These are phyloP conservation scores for Pissodes strobi DNA, from an alignment of 1,140 invertebrate genomes.

Conservation along the genomic window DNA sequence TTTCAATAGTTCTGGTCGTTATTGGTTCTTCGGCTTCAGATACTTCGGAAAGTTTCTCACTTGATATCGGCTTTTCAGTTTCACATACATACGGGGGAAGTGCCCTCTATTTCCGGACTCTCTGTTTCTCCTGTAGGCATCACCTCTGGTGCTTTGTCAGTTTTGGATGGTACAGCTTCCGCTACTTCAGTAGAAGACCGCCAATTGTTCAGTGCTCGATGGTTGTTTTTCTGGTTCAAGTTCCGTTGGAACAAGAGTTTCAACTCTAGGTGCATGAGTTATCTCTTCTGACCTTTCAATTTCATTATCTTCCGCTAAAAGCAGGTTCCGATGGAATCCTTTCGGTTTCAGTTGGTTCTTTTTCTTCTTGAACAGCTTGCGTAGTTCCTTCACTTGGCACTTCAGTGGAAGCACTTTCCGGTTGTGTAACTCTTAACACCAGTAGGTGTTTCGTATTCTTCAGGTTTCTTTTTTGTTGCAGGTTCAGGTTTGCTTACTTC, in stretches of 20 bases:
- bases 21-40: background rate
- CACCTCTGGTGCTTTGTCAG: background rate
- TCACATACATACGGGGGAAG: conserved; percentile 5
- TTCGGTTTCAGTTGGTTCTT: conserved; percentile 7
- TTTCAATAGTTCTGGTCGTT: conserved; percentile 7
- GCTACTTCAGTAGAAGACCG: background rate
- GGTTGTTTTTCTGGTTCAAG: too few species aligned
- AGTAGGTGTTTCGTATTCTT: background rate
- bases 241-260: too few species aligned
- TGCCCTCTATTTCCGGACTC: background rate
- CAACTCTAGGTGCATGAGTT: too few species aligned
- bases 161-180: too few species aligned
- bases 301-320: too few species aligned
- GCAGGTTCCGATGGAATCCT: too few species aligned
- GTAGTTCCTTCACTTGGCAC: background rate
- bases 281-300: too few species aligned
- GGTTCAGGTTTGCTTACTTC: background rate
- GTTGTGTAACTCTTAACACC: too few species aligned
- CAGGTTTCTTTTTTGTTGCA: background rate
- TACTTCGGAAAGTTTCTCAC: conserved; percentile 5
- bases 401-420: too few species aligned
- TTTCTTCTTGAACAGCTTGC: background rate
- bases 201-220: background rate
- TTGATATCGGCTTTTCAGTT: background rate
- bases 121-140: conserved; percentile 18